Evolutionary conservation across 2,113 vertebrate genomes (phyloP), one percentile per base, ranked within the genome.

Genomic region (Struthidea cinerea): DNA sequence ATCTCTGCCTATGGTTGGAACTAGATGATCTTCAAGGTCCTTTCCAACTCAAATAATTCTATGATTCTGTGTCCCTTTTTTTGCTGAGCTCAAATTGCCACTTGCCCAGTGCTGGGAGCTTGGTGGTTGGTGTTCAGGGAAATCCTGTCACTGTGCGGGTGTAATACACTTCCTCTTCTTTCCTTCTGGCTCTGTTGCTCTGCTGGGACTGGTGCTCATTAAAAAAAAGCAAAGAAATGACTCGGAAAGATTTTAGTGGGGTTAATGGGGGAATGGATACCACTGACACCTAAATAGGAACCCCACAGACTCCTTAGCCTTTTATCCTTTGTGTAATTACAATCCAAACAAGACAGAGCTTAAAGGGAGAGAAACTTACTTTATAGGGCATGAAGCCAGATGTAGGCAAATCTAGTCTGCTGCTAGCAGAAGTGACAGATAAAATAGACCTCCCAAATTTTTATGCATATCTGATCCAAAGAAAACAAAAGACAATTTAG

Each of bases 271-370:
- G 7, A 52, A 41, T 63, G 11, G 16, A 73, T 53, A 10, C 24
- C 20, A n/a, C 7, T 19, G 5, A 39, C 1, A 1, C 2, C 3
- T 75, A 53, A 57, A 17, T 71, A n/a, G 69, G 32, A 41, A 6
- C 3, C 6, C 5, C 8, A 41, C 6, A 57, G 26, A 27, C 11
- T 9, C 10, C 16, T 67, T 61, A 37, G 2, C 1, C 6, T 56
- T 68, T 76, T 61, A 35, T 39, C 8, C 5, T 15, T 75, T 75
- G 10, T 55, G 27, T 24, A 46, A 63, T 60, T 86, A 39, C 8
- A 56, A 8, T 50, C 27, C 30, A 39, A 30, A 39, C 4, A 90
- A 67, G 12, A 30, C 14, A 63, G 20, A 63, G 5, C 1, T 50
- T 46, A 44, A 83, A 42, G 11, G 20, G 3, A 74, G 17, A 7